Conservation (phyloP, 2,888 invertebrate genomes). For the Sesamia inferens region DNA sequence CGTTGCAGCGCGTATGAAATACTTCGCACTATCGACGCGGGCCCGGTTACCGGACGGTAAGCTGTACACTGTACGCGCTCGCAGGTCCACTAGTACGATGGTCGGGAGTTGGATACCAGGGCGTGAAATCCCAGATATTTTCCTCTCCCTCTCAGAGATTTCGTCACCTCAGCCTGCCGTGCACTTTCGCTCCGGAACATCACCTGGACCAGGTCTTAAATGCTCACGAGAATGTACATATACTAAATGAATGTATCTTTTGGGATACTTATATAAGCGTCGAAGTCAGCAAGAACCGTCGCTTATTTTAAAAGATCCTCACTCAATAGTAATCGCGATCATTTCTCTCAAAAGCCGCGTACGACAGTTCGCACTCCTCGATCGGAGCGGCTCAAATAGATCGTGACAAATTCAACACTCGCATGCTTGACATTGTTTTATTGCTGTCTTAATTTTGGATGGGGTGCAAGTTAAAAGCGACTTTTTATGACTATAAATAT, state of each 20-base stretch:
- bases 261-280: background rate
- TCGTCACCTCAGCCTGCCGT: too few species aligned
- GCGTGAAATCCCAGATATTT: too few species aligned
- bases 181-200: too few species aligned
- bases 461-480: slow-evolving; percentile 50
- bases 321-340: slow-evolving; percentile 41
- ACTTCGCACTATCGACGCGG: too few species aligned
- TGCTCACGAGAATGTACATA: background rate
- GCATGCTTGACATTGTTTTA: slow-evolving; percentile 81
- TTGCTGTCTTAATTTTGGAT: slow-evolving; percentile 74
- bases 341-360: slow-evolving; percentile 56
- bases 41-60: too few species aligned
- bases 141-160: too few species aligned
- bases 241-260: background rate
- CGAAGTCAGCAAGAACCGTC: background rate
- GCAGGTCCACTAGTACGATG: too few species aligned
- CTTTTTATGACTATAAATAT: background rate
- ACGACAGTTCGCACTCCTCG: slow-evolving; percentile 63
- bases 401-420: slow-evolving; percentile 82
- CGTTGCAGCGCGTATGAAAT: too few species aligned
- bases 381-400: slow-evolving; percentile 72
- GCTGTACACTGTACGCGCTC: too few species aligned
- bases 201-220: background rate
- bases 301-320: background rate
- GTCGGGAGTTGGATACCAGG: too few species aligned